A percentile compares a stretch with the other conserved stretches of the same genome.
These are phyloP conservation scores for Siphlonurus alternatus DNA, from an alignment of 2,888 invertebrate species.

Conservation along the genomic window DNA sequence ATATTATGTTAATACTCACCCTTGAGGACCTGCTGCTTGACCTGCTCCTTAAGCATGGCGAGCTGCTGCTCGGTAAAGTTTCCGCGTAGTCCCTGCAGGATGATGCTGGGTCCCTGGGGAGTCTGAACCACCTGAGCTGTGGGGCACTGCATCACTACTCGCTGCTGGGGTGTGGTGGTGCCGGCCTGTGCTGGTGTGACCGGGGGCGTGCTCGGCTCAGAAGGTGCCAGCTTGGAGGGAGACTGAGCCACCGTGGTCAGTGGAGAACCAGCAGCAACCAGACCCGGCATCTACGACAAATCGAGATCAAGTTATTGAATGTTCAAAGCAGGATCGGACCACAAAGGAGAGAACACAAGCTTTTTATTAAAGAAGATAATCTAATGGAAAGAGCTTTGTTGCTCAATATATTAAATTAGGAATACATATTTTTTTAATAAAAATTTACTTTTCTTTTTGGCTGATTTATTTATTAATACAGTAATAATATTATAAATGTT, in stretches of 20 bases:
- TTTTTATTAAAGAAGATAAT: no score
- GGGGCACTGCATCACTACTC: background rate
- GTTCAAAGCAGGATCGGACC: background rate
- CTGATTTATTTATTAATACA: no score
- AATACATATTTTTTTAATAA: no score
- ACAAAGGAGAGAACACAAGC: background rate
- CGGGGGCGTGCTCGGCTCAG: background rate
- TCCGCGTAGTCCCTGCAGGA: constrained; percentile 67
- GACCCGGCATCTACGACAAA: background rate
- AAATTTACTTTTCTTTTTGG: no score
- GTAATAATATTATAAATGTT: no score
- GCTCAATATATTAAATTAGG: no score
- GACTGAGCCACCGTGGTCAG: constrained; percentile 14
- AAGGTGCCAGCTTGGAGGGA: constrained; percentile 9
- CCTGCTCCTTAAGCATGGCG: constrained; percentile 70
- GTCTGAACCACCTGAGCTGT: constrained; percentile 50
- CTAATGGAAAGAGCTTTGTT: no score
- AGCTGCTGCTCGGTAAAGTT: constrained; percentile 69
- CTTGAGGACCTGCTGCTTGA: constrained; percentile 74
- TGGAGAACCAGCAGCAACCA: background rate
- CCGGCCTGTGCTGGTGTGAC: background rate
- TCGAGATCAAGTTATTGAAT: no score
- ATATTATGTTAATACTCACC: no score
- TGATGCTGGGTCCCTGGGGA: constrained; percentile 67
- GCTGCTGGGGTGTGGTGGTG: constrained; percentile 10